Percentiles rank a stretch among this genome's conserved stretches.
These are phyloP conservation scores for Clistopyga incitator DNA, from an alignment of 2,888 invertebrate genomes.

Conservation along the genomic window DNA sequence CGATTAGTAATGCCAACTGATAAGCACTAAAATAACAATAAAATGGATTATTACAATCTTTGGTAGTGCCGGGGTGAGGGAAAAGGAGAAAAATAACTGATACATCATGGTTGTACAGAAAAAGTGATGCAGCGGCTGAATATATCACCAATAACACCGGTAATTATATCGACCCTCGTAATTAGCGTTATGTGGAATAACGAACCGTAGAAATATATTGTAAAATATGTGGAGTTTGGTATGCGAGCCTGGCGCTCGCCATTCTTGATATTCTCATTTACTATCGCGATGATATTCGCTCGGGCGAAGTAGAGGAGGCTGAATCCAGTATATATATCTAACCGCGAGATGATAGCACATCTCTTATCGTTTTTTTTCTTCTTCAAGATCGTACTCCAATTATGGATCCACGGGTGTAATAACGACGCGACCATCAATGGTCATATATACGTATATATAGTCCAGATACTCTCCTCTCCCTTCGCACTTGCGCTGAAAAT, in stretches of 20 bases:
- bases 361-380: constrained; percentile 30
- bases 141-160: constrained; percentile 55
- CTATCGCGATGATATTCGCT: constrained; percentile 36
- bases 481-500: constrained; percentile 49
- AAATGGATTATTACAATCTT: constrained; percentile 12
- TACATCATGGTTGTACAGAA: too few relatives aligned
- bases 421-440: constrained; percentile 48
- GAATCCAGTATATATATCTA: constrained; percentile 6
- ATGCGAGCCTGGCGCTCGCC: constrained; percentile 5
- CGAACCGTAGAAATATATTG: constrained; percentile 20
- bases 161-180: constrained; percentile 50
- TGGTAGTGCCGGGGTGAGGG: neutral
- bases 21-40: constrained; percentile 13
- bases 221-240: constrained; percentile 12
- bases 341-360: constrained; percentile 43
- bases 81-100: neutral
- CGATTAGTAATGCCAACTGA: constrained; percentile 11
- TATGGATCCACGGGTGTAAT: constrained; percentile 46
- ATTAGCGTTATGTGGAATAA: constrained; percentile 60
- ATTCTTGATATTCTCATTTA: constrained; percentile 40
- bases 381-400: constrained; percentile 41
- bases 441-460: constrained; percentile 5
- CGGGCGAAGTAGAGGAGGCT: constrained; percentile 5
- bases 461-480: neutral
- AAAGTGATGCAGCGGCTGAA: constrained; percentile 13